Percentiles rank a stretch among this genome's conserved stretches.
Evolutionary conservation across 2,113 vertebrate genomes (phyloP).

Genomic region (Baryphthengus martii): DNA sequence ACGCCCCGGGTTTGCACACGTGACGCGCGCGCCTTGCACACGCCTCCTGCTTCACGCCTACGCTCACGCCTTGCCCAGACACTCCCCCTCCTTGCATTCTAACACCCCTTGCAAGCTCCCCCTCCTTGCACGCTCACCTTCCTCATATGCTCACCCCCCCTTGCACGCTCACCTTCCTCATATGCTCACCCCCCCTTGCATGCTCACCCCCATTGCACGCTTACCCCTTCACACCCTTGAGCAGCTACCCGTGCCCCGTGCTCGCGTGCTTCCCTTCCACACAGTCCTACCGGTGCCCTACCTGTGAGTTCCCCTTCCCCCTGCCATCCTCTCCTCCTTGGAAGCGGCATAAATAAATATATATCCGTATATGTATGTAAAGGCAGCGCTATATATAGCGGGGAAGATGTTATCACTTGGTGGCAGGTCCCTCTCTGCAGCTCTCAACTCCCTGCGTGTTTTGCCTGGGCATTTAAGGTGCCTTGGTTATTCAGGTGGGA

Average conservation of each 20-base stretch:
- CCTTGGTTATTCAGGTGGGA: not conserved
- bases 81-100: not conserved
- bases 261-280: no score
- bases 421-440: not conserved
- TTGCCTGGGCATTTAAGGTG: not conserved
- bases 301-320: not conserved
- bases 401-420: not conserved
- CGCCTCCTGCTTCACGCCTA: not conserved
- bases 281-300: not conserved
- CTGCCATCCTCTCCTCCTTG: not conserved
- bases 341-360: not conserved
- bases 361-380: not conserved
- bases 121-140: no score
- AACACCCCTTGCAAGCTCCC: not conserved
- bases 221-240: not conserved
- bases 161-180: no score
- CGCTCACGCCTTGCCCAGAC: no score
- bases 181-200: not conserved
- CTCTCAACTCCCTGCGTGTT: constrained; percentile 3
- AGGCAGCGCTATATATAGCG: not conserved
- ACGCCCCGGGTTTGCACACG: fast-evolving
- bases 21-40: not conserved
- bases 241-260: fast-evolving
- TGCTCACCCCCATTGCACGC: not conserved
- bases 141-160: no score